A percentile compares a stretch with the other conserved stretches of the same genome.
These are phyloP conservation scores for Arctia plantaginis DNA, from an alignment of 2,888 invertebrate genomes.

Conservation along the genomic window DNA sequence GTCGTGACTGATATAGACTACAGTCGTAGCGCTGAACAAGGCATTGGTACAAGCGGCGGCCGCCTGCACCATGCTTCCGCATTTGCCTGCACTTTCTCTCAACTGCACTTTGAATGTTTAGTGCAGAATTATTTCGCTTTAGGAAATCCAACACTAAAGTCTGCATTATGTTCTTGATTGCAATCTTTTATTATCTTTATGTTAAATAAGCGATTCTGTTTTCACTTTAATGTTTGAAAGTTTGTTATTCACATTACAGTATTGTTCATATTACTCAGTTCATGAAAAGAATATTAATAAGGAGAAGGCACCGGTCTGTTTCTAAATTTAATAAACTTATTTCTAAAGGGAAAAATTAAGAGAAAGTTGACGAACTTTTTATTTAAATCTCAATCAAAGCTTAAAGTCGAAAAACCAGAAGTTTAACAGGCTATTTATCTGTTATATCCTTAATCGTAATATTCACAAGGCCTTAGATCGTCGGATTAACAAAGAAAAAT, in stretches of 20 bases:
- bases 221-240: constrained; percentile 13
- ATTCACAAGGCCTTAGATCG: neutral
- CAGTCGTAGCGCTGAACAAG: constrained; percentile 37
- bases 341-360: neutral
- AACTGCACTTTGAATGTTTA: constrained; percentile 61
- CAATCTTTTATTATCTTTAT: constrained; percentile 43
- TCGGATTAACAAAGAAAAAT: too few relatives aligned
- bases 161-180: constrained; percentile 51
- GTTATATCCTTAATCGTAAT: neutral
- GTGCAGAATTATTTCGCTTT: constrained; percentile 56
- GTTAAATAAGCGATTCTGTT: constrained; percentile 19
- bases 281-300: neutral
- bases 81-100: constrained; percentile 69
- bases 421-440: neutral
- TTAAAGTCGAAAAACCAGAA: neutral
- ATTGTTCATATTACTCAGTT: neutral
- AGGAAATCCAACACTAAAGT: constrained; percentile 52
- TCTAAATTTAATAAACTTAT: neutral
- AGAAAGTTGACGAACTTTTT: neutral
- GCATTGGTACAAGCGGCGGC: constrained; percentile 45
- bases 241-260: neutral
- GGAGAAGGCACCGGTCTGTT: neutral
- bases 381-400: neutral
- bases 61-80: constrained; percentile 58
- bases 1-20: constrained; percentile 44